Evolutionary conservation across 2,113 vertebrate genomes (phyloP).

Genomic region (Ibidorhyncha struthersii): DNA sequence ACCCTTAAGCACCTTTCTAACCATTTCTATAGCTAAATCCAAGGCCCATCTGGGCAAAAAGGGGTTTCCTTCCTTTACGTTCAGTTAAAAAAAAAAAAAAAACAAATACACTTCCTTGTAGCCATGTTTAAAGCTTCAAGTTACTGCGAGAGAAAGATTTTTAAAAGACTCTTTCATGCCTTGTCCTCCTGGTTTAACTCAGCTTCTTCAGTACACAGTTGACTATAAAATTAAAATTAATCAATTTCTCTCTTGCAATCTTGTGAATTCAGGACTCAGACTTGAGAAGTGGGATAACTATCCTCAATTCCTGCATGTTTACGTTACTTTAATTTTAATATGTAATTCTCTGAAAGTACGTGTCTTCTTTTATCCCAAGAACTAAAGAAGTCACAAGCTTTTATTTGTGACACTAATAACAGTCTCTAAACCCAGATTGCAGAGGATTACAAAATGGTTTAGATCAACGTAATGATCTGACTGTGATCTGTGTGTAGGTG

Average conservation of each 20-base stretch:
- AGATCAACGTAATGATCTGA: constrained; percentile 53
- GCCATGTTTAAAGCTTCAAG: not conserved
- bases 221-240: not conserved
- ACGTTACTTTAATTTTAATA: not conserved
- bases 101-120: not conserved
- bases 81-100: not conserved
- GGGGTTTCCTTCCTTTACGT: not conserved
- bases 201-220: not conserved
- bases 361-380: not conserved
- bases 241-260: not conserved
- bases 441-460: constrained; percentile 68
- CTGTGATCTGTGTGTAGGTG: constrained; percentile 53
- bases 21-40: not conserved
- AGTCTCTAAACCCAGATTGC: constrained; percentile 63
- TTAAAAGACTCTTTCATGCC: not conserved
- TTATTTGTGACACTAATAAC: constrained; percentile 67
- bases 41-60: not conserved
- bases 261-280: not conserved
- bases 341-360: not conserved
- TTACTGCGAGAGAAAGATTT: not conserved
- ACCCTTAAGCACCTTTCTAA: not conserved
- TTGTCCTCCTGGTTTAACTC: not conserved
- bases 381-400: constrained; percentile 52
- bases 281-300: not conserved
- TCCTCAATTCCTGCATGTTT: not conserved